These are phyloP conservation scores for Busseola fusca DNA, from an alignment of 2,888 invertebrate species.

Conservation along the genomic window DNA sequence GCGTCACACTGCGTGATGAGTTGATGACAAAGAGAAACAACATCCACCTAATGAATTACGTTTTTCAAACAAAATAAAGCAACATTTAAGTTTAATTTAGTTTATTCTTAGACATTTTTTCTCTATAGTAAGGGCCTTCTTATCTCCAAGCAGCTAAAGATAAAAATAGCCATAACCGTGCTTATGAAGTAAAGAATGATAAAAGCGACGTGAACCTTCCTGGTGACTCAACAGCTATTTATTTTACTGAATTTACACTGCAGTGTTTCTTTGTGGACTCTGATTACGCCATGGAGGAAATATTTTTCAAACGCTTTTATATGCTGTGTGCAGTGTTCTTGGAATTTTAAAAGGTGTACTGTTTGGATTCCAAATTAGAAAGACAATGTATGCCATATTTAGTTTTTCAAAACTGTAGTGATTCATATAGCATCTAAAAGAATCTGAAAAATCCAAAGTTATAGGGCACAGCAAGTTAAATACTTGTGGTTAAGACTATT, in stretches of 20 bases:
- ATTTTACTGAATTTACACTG: constrained; percentile 29
- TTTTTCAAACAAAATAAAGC: constrained; percentile 4
- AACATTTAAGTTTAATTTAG: constrained; percentile 20
- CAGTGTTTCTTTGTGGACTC: constrained; percentile 30
- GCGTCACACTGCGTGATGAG: constrained; percentile 19
- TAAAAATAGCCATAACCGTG: constrained; percentile 33
- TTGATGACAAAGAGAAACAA: constrained; percentile 19
- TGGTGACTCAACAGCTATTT: constrained; percentile 43
- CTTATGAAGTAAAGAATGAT: constrained; percentile 29
- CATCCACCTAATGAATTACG: constrained; percentile 11
- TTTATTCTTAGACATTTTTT: constrained; percentile 10
- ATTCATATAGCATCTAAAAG: neutral
- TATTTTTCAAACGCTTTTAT: constrained; percentile 42
- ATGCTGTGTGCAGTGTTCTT: constrained; percentile 36
- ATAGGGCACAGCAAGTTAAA: neutral
- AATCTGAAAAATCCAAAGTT: neutral
- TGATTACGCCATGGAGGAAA: constrained; percentile 49
- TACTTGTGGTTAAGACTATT: neutral
- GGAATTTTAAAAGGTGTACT: constrained; percentile 42
- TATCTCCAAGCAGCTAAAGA: constrained; percentile 21
- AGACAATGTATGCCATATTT: neutral
- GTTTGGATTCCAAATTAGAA: constrained; percentile 42
- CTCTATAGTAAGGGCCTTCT: constrained; percentile 8
- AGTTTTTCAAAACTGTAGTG: constrained; percentile 14
- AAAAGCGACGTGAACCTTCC: constrained; percentile 33